These are phyloP conservation scores for Drusus annulatus DNA, from an alignment of 1,140 invertebrate species.

Conservation along the genomic window DNA sequence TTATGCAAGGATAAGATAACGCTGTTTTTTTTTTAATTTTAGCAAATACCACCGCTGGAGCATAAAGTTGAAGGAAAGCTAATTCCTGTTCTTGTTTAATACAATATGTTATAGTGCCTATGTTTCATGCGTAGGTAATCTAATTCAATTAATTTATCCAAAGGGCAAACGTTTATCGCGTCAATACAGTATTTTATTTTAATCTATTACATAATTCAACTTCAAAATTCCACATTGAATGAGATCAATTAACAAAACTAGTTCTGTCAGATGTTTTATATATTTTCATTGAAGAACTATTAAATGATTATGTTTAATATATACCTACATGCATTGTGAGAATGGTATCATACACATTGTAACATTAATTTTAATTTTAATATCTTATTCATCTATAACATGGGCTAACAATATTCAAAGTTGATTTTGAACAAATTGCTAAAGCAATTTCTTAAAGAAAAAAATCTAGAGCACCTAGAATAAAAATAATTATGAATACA, in stretches of 20 bases:
- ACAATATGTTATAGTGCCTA: too few relatives aligned
- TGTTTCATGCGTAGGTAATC: too few relatives aligned
- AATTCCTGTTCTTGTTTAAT: too few relatives aligned
- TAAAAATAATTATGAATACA: conserved; percentile 8
- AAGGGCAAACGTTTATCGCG: too few relatives aligned
- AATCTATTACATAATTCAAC: not conserved
- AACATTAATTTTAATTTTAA: conserved; percentile 5
- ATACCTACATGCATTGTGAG: not conserved
- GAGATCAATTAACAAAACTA: conserved; percentile 30
- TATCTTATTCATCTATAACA: not conserved
- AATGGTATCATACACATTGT: not conserved
- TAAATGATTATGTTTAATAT: conserved; percentile 13
- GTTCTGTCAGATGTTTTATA: conserved; percentile 28
- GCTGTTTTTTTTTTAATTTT: too few relatives aligned
- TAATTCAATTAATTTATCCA: too few relatives aligned
- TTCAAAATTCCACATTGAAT: conserved; percentile 9
- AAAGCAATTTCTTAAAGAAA: too few relatives aligned
- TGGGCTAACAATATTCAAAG: too few relatives aligned
- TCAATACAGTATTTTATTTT: not conserved
- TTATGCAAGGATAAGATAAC: not conserved
- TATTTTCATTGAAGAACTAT: conserved; percentile 21
- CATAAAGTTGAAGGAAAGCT: too few relatives aligned
- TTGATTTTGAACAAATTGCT: not conserved
- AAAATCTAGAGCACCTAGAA: not conserved
- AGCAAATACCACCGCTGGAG: too few relatives aligned